Evolutionary conservation across 2,113 vertebrate genomes (phyloP), one percentile per base, ranked within the genome.

Genomic region (Machaerirhynchus nigripectus): DNA sequence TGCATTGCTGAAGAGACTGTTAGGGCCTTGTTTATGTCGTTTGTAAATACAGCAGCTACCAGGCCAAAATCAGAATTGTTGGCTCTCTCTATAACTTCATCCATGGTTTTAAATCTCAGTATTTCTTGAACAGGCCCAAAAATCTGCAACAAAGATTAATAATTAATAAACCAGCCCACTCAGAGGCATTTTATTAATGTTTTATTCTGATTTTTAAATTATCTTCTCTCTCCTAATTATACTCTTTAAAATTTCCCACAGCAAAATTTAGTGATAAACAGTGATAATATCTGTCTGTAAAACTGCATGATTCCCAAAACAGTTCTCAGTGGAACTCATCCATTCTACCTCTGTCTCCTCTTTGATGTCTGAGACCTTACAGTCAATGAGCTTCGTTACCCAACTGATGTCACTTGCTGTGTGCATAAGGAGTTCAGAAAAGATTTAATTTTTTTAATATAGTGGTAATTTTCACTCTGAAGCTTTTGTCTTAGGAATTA

Each of bases 101-200:
- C 99, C 85, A 99, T 98, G 20, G 99, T 99, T 98, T 99, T 99
- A 97, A 99, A 99, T 97, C 99, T 99, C 98, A 99, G 97, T 91
- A 99, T 99, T 98, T 98, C 99, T 98, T 99, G 99, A 87, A 99
- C 99, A 4, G 99, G 99, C 52, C 99, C 99, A 97, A 99, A 99
- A 97, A 99, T 99, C 99, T 99, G 97, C 68, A 96, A 95, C 11
- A 87, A 78, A 93, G 21, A 60, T 69, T 42, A 89, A 89, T 64
- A 28, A 56, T 91, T 87, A 78, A 47, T 65, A 70, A 90, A 75
- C 22, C 20, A 67, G 9, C 13, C 15, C 30, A 14, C 19, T 84
- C 53, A 46, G 52, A 88, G 22, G 15, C 18, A 47, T 78, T 82
- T 79, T 64, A 77, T 94, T 89, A 31, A 46, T 61, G 8, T 65